Evolutionary conservation across 2,113 vertebrate genomes (phyloP), one percentile per base, ranked within the genome.

Genomic region (Mionectes macconnelli): DNA sequence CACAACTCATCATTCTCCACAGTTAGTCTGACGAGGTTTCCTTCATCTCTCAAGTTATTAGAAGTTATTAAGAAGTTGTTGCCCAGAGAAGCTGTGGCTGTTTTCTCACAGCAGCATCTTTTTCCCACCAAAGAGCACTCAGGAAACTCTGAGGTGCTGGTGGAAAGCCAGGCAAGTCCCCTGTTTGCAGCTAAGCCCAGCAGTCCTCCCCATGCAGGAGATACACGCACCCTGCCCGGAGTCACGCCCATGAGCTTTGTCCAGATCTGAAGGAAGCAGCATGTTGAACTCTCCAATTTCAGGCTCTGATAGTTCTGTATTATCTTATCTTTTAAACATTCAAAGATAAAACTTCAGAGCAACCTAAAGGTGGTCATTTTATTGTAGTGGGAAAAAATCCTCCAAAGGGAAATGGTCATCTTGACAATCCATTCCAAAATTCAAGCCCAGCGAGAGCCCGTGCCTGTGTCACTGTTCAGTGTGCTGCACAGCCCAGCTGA

Each of bases 341-440:
- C 60, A 69, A 81, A 93, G 45, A 55, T 35, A 88, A 88, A 88
- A 88, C 59, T 82, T 87, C 87, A 93, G 84, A 93, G 56, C 31
- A 95, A 66, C 12, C 18, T 50, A 81, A 67, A 66, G 47, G 60
- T 7, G 62, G n/a, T 31, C 31, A 66, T 74, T 92, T 87, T 62
- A 74, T 30, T 81, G 69, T 52, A 77, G 63, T 28, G 47, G 37
- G 44, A 23, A 49, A 57, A 78, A 80, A 16, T 12, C 37, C 70
- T 53, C 74, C 78, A 59, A 62, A 82, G 50, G 79, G 72, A 84
- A 55, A 80, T 49, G 80, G 72, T 31, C 72, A 50, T 30, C 31
- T 81, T 87, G 42, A 68, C 64, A 81, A 73, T 62, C 72, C 62
- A 47, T 52, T 62, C 52, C 39, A 76, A 62, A 90, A 77, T n/a